Evolutionary conservation across 2,888 invertebrate genomes (phyloP), one percentile per base, ranked within the genome.

Genomic region (Allacma fusca): DNA sequence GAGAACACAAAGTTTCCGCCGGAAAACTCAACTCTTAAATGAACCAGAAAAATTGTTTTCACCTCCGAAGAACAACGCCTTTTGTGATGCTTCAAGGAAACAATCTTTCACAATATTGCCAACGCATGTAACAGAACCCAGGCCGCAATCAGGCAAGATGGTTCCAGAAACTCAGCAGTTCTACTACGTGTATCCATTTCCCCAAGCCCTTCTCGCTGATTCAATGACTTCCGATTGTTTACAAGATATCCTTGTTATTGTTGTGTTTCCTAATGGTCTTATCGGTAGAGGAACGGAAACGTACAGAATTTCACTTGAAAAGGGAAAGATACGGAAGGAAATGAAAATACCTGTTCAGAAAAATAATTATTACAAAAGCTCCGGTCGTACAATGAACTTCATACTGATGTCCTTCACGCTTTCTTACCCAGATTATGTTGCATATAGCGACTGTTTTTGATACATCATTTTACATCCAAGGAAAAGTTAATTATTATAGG

Each of bases 11-110:
- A 28, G 44, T 43, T 50, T 70, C 50, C 50, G 70, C 70, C 70
- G 70, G 70, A 70, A 70, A 70, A 70, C 19, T 50, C n/a, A 50
- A 23, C 19, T 70, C 40, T 70, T 43, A 70, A 70, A 70, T 70
- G 70, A 70, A 40, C 26, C 70, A 70, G 70, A 70, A 70, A 70
- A 70, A 70, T 70, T 70, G 70, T 70, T 50, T 70, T 70, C 50
- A 70, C 70, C 70, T 70, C 70, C 50, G 70, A 50, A 70, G 28
- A 70, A 40, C 21, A 50, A 44, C 50, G 50, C 50, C 50, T 50
- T 50, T n/a, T 5, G 19, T 50, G 19, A 50, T 50, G 50, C 50
- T 50, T 50, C 4, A 50, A 50, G 50, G 50, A 50, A 50, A 50
- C 50, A 50, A 50, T 50, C 50, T 50, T n/a, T 50, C 50, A 50